Conservation (phyloP, 2,797 vertebrate genomes). For the Podarcis lilfordi region DNA sequence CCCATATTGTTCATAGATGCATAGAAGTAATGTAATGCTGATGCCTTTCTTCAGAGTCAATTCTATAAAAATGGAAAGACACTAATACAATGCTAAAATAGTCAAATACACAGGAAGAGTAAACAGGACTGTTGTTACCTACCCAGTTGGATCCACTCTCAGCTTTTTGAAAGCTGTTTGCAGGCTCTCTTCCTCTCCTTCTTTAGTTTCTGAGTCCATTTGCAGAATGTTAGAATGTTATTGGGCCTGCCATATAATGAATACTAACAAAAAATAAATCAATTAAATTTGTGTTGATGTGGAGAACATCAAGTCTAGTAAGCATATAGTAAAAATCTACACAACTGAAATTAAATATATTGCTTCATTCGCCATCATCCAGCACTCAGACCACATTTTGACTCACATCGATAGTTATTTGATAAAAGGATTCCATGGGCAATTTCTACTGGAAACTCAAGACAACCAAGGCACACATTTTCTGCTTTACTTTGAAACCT, state of each 20-base stretch:
- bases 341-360: rapidly evolving
- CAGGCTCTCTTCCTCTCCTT: constrained; percentile 86
- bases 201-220: constrained; percentile 85
- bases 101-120: neutral
- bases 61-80: neutral
- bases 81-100: neutral
- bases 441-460: neutral
- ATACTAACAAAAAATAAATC: constrained; percentile 37
- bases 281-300: rapidly evolving
- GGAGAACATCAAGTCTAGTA: neutral
- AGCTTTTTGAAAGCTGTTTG: constrained; percentile 91
- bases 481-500: neutral
- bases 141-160: constrained; percentile 86
- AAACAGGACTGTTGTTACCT: neutral
- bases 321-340: rapidly evolving
- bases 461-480: neutral
- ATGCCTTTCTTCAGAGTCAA: neutral
- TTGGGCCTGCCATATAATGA: constrained; percentile 7
- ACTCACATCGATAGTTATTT: neutral
- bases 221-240: constrained; percentile 68
- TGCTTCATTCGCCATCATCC: rapidly evolving
- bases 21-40: too few species aligned
- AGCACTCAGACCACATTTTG: neutral
- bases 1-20: neutral
- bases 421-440: neutral